A percentile compares a stretch with the other conserved stretches of the same genome.
phyloP scores from a whole-genome alignment of 2,797 vertebrate genomes.

The Propithecus perrieri region DNA sequence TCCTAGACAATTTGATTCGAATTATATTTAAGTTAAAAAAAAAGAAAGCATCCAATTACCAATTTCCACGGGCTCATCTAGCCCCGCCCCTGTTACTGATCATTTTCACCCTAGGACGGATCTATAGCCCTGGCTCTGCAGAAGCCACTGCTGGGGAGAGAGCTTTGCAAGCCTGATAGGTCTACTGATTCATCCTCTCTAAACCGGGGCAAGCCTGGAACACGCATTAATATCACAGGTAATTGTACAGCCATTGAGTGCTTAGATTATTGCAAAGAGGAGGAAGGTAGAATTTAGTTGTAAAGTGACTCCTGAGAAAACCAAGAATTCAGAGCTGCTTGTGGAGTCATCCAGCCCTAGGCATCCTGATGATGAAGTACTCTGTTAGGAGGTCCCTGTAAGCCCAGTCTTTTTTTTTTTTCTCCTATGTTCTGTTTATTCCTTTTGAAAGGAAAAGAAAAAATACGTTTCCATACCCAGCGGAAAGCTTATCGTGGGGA shows the following conservation, averaged over 20 bases:
- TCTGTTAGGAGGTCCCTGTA: neutral
- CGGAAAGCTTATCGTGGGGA: slow-evolving; percentile 1
- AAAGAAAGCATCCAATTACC: neutral
- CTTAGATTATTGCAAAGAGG: neutral
- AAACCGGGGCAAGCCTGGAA: neutral
- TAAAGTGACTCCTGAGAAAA: neutral
- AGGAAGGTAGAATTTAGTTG: neutral
- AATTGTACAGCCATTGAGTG: neutral
- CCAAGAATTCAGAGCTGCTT: neutral
- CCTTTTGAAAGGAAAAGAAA: slow-evolving; percentile 18
- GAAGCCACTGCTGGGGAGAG: neutral
- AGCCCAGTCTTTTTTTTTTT: neutral
- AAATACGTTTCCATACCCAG: neutral
- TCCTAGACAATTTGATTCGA: neutral
- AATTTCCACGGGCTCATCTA: neutral
- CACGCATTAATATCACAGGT: neutral
- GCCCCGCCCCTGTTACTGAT: neutral
- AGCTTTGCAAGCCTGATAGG: neutral
- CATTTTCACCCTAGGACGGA: neutral
- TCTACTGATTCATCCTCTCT: neutral
- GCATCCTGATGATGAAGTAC: neutral
- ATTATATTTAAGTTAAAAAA: neutral
- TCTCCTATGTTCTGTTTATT: neutral
- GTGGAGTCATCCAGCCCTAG: neutral
- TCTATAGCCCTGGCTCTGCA: neutral